A percentile compares a stretch with the other conserved stretches of the same genome.
Conservation (phyloP, 2,888 invertebrate genomes). For the Amiota minor region DNA sequence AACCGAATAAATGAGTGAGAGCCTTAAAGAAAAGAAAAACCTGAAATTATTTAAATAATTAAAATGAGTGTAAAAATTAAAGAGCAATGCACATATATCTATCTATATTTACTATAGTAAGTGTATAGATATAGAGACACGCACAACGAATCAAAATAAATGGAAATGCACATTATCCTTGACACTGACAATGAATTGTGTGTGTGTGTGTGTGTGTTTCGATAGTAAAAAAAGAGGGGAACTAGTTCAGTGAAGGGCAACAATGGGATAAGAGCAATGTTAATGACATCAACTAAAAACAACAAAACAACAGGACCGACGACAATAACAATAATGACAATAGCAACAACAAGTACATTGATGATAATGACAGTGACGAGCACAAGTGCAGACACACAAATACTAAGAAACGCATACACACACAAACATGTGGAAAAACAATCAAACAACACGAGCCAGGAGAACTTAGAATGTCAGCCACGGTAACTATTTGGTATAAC, state of each 20-base stretch:
- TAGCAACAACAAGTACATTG: slow-evolving; percentile 43
- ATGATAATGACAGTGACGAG: slow-evolving; percentile 63
- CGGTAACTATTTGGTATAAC: too few relatives aligned
- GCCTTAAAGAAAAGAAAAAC: background rate
- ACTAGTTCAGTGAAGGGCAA: too few relatives aligned
- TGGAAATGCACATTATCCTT: slow-evolving; percentile 31
- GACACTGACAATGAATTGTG: slow-evolving; percentile 33
- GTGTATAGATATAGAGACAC: background rate
- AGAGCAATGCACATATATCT: slow-evolving; percentile 38
- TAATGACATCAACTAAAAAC: background rate
- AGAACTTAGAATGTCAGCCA: slow-evolving; percentile 32
- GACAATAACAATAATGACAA: slow-evolving; percentile 34
- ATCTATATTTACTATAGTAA: too few relatives aligned
- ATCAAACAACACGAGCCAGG: slow-evolving; percentile 30
- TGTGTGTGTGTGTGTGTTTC: too few relatives aligned
- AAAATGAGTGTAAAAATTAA: slow-evolving; percentile 51
- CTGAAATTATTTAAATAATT: slow-evolving; percentile 56
- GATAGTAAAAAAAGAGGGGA: too few relatives aligned
- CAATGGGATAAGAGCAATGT: too few relatives aligned
- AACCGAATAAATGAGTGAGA: slow-evolving; percentile 54
- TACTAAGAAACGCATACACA: slow-evolving; percentile 33
- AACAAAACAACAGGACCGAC: slow-evolving; percentile 19
- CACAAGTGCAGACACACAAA: slow-evolving; percentile 39
- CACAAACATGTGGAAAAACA: slow-evolving; percentile 22
- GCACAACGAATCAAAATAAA: background rate